Evolutionary conservation across 2,888 invertebrate genomes (phyloP).

Genomic region (Nebria brevicollis): DNA sequence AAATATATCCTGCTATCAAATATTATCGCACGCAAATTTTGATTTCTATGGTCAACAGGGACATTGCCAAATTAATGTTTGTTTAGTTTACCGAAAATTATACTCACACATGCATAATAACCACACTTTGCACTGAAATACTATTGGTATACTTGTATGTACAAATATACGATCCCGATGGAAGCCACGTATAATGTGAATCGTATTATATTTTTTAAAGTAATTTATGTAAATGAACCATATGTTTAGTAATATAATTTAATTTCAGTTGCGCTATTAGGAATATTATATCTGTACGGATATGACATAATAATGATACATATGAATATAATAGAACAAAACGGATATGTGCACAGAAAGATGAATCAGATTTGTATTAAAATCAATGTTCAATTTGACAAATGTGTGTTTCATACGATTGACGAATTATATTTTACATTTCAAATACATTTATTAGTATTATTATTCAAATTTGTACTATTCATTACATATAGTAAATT

Average conservation of each 20-base stretch:
- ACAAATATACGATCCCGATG: neutral
- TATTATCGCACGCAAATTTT: neutral
- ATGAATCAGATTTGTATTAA: neutral
- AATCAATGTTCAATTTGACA: neutral
- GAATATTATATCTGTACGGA: neutral
- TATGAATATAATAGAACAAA: neutral
- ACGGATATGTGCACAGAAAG: neutral
- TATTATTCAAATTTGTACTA: slow-evolving; percentile 1
- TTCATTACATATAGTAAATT: too few relatives aligned
- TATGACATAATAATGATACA: neutral
- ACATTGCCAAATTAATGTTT: neutral
- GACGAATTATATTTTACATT: neutral
- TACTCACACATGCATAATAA: neutral
- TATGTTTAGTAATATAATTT: neutral
- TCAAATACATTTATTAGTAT: neutral
- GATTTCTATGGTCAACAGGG: neutral
- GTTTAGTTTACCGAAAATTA: neutral
- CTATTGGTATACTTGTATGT: neutral
- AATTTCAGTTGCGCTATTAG: neutral
- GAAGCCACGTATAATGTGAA: neutral
- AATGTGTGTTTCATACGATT: neutral
- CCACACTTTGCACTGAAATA: neutral
- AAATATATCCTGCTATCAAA: neutral
- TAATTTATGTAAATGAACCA: neutral
- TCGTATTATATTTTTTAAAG: neutral